Percentiles rank a stretch among this genome's conserved stretches.
phyloP scores from a whole-genome alignment of 2,888 invertebrate genomes.

The Venusia cambrica region DNA sequence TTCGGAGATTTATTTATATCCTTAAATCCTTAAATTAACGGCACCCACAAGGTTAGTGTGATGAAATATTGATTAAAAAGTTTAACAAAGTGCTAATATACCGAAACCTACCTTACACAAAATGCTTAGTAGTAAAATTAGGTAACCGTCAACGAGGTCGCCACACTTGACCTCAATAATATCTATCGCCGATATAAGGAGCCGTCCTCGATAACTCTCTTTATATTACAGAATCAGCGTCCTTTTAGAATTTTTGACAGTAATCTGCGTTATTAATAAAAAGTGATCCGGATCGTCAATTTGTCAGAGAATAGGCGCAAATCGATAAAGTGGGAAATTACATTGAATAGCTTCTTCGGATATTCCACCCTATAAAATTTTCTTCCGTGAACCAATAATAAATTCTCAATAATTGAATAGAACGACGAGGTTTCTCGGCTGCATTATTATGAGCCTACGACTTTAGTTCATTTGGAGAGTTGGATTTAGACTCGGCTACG shows the following conservation, averaged over 20 bases:
- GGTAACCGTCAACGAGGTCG: constrained; percentile 26
- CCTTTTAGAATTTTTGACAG: constrained; percentile 36
- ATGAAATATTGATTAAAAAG: too few relatives aligned
- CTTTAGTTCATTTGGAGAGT: constrained; percentile 56
- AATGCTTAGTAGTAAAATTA: too few relatives aligned
- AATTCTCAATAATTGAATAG: constrained; percentile 72
- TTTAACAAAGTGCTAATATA: too few relatives aligned
- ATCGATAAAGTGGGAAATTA: constrained; percentile 61
- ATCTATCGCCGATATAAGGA: constrained; percentile 25
- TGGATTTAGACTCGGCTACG: constrained; percentile 42
- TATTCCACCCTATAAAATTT: constrained; percentile 67
- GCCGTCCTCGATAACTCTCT: constrained; percentile 39
- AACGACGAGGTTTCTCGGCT: constrained; percentile 50
- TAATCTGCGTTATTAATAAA: constrained; percentile 43
- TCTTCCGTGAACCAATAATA: constrained; percentile 62
- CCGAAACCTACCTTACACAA: too few relatives aligned
- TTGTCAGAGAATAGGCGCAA: constrained; percentile 48
- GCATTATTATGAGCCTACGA: constrained; percentile 57
- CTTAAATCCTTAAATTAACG: too few relatives aligned
- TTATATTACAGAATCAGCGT: constrained; percentile 37
- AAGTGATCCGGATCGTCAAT: constrained; percentile 44
- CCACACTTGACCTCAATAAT: constrained; percentile 30
- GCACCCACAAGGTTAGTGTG: too few relatives aligned
- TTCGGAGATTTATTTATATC: too few relatives aligned
- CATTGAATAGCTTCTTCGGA: constrained; percentile 51